These are phyloP conservation scores for Xerus inauris DNA, from an alignment of 2,113 vertebrate species.

Conservation along the genomic window DNA sequence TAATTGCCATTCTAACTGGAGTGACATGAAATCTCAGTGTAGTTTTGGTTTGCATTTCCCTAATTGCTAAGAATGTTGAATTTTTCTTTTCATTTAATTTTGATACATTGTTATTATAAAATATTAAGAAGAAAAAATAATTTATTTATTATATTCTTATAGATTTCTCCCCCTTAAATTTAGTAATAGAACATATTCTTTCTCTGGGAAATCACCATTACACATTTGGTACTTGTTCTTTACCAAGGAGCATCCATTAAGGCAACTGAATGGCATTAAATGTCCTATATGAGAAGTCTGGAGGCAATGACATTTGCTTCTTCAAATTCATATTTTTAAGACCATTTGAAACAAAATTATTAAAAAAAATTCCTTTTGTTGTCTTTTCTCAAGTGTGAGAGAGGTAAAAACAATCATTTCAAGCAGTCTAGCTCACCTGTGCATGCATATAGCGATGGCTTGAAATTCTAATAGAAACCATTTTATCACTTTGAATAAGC, in stretches of 20 bases:
- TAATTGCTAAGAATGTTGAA: too few relatives aligned
- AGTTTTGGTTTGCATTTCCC: too few relatives aligned
- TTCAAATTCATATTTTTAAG: constrained; percentile 16
- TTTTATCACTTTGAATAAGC: not conserved
- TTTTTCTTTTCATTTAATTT: too few relatives aligned
- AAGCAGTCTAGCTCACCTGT: not conserved
- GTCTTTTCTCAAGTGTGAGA: not conserved
- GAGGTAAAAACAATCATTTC: not conserved
- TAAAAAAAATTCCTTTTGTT: not conserved
- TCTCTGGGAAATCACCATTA: not conserved
- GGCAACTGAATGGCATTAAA: not conserved
- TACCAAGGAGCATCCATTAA: not conserved
- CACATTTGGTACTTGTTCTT: not conserved
- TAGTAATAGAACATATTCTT: not conserved
- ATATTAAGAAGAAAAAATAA: not conserved
- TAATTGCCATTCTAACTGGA: too few relatives aligned
- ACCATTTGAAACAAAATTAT: not conserved
- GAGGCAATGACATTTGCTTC: not conserved
- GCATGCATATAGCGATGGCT: not conserved
- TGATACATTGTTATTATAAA: not conserved
- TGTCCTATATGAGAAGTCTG: not conserved
- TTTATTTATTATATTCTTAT: constrained; percentile 25
- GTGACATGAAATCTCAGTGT: too few relatives aligned
- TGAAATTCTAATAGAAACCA: constrained; percentile 20
- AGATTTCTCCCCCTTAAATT: not conserved